Percentiles rank a stretch among this genome's conserved stretches.
Conservation (phyloP, 2,797 vertebrate genomes). For the Poeciliopsis turneri region DNA sequence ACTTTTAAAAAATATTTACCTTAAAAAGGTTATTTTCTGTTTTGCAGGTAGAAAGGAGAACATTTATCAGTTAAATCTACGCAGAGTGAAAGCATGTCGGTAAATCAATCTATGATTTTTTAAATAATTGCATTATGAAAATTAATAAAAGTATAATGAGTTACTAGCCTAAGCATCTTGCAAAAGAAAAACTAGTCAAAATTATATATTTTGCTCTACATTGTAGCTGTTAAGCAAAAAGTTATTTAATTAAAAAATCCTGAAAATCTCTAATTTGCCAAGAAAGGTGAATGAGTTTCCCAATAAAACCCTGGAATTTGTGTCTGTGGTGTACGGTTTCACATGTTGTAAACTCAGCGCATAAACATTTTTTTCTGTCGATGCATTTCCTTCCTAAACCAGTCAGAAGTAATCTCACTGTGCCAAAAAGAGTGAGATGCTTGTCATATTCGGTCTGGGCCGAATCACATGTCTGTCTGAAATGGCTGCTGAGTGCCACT, state of each 20-base stretch:
- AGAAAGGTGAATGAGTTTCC: slow-evolving; percentile 50
- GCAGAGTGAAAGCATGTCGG: no score
- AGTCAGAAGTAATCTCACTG: slow-evolving; percentile 60
- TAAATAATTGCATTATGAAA: neutral
- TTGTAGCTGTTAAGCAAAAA: slow-evolving; percentile 22
- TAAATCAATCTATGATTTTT: neutral
- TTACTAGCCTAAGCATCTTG: neutral
- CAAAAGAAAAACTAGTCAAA: neutral
- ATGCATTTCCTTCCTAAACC: slow-evolving; percentile 62
- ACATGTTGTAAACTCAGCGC: slow-evolving; percentile 31
- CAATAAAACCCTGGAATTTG: slow-evolving; percentile 46
- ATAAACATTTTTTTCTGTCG: slow-evolving; percentile 64
- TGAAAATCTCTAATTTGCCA: slow-evolving; percentile 40
- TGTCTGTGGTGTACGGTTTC: slow-evolving; percentile 43
- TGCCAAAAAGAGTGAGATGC: slow-evolving; percentile 67
- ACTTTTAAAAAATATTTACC: no score
- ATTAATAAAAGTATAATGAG: neutral
- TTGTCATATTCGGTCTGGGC: slow-evolving; percentile 59
- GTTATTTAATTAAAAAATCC: slow-evolving; percentile 58
- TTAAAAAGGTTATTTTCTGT: no score
- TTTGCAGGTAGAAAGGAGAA: no score
- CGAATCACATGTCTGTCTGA: slow-evolving; percentile 63
- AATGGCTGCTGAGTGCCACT: slow-evolving; percentile 68
- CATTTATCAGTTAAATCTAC: no score
- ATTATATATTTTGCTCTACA: slow-evolving; percentile 14